Percentiles rank a stretch among this genome's conserved stretches.
phyloP scores from a whole-genome alignment of 1,140 invertebrate species.

The Cherax destructor region DNA sequence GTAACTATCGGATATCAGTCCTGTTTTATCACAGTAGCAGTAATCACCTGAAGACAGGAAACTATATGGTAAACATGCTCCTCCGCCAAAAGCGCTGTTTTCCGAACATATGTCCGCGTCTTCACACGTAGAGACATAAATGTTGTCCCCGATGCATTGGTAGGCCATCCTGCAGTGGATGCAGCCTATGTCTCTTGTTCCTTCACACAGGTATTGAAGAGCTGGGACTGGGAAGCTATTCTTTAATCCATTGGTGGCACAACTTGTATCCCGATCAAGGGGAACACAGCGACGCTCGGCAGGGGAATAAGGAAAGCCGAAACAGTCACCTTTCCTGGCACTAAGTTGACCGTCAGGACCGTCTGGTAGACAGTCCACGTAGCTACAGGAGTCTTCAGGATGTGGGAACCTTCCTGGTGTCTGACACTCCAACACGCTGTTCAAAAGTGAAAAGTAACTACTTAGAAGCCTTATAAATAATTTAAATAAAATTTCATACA shows the following conservation, averaged over 20 bases:
- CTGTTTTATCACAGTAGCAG: not conserved
- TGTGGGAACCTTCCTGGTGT: conserved; percentile 32
- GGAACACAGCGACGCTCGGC: conserved; percentile 17
- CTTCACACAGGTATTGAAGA: conserved; percentile 4
- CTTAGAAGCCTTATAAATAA: too few species aligned
- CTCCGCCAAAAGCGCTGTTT: not conserved
- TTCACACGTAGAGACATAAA: conserved; percentile 1
- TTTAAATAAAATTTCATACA: too few species aligned
- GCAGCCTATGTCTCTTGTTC: not conserved
- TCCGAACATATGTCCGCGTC: not conserved
- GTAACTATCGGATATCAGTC: not conserved
- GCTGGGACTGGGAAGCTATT: not conserved
- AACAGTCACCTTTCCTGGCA: conserved; percentile 12
- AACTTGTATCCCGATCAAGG: conserved; percentile 12
- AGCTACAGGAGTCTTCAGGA: not conserved
- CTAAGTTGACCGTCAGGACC: not conserved
- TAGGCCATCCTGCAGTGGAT: conserved; percentile 15
- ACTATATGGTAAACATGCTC: conserved; percentile 11
- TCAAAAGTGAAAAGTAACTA: too few species aligned
- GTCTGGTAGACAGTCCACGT: not conserved
- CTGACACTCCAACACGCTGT: conserved; percentile 19
- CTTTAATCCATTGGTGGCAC: not conserved
- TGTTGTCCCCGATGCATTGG: not conserved
- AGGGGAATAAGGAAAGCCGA: conserved; percentile 34
- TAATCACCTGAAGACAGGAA: too few species aligned